A percentile compares a stretch with the other conserved stretches of the same genome.
phyloP scores from a whole-genome alignment of 2,888 invertebrate genomes.

The Acanthosepion pharaonis region DNA sequence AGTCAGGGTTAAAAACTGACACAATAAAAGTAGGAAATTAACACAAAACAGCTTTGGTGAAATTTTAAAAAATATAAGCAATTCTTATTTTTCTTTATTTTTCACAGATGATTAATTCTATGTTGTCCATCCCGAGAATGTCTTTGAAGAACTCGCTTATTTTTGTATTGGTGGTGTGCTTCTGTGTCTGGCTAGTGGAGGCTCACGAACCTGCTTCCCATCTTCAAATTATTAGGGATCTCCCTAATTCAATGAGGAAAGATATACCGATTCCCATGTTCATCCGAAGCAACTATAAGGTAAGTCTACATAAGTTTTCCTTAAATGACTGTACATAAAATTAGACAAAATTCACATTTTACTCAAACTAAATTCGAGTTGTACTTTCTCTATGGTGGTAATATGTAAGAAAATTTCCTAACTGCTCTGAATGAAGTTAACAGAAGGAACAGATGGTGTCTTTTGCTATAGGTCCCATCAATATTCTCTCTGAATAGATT shows the following conservation, averaged over 20 bases:
- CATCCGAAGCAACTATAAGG: constrained; percentile 46
- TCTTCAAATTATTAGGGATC: constrained; percentile 44
- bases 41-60: not conserved
- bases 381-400: not conserved
- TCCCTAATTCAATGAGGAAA: constrained; percentile 34
- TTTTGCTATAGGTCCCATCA: too few relatives aligned
- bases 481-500: too few relatives aligned
- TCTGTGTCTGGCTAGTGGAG: not conserved
- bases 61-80: not conserved
- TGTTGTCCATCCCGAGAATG: constrained; percentile 44
- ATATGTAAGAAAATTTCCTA: not conserved
- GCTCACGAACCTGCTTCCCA: constrained; percentile 43
- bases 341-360: not conserved
- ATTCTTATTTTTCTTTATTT: not conserved
- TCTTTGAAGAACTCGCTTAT: constrained; percentile 39
- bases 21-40: not conserved
- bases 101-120: constrained; percentile 44
- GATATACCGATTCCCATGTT: constrained; percentile 42
- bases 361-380: too few relatives aligned
- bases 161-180: constrained; percentile 39
- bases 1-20: too few relatives aligned
- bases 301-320: not conserved
- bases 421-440: not conserved
- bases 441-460: too few relatives aligned
- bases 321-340: not conserved